Conservation (phyloP, 2,888 invertebrate genomes). For the Melanotus villosus region DNA sequence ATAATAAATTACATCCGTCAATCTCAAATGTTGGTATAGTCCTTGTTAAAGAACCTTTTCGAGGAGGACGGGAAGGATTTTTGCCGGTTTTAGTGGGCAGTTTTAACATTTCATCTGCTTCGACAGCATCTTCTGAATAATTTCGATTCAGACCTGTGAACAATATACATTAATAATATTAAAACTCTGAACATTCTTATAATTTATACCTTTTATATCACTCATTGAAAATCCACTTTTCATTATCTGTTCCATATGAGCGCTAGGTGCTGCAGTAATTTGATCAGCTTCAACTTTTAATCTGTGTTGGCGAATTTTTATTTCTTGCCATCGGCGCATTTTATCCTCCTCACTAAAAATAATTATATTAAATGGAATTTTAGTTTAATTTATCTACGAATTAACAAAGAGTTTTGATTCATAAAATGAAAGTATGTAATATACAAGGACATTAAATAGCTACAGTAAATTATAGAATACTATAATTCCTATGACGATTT, state of each 20-base stretch:
- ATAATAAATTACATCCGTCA: constrained; percentile 49
- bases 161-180: constrained; percentile 2
- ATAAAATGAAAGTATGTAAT: too few species aligned
- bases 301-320: constrained; percentile 86
- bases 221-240: constrained; percentile 92
- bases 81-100: constrained; percentile 67
- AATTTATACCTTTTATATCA: constrained; percentile 85
- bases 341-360: constrained; percentile 84
- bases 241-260: constrained; percentile 91
- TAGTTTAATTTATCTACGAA: too few species aligned
- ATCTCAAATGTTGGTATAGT: constrained; percentile 63
- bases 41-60: constrained; percentile 82
- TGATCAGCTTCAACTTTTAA: constrained; percentile 81
- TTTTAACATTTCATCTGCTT: constrained; percentile 78
- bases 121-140: constrained; percentile 86
- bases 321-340: constrained; percentile 89
- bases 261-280: constrained; percentile 70
- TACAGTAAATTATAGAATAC: too few species aligned
- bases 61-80: constrained; percentile 79
- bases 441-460: too few species aligned
- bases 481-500: too few species aligned
- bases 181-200: background rate
- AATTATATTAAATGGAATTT: too few species aligned
- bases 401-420: background rate
- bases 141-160: constrained; percentile 82